These are phyloP conservation scores for Drosophila ohnishii DNA, from an alignment of 1,140 invertebrate species.

Conservation along the genomic window DNA sequence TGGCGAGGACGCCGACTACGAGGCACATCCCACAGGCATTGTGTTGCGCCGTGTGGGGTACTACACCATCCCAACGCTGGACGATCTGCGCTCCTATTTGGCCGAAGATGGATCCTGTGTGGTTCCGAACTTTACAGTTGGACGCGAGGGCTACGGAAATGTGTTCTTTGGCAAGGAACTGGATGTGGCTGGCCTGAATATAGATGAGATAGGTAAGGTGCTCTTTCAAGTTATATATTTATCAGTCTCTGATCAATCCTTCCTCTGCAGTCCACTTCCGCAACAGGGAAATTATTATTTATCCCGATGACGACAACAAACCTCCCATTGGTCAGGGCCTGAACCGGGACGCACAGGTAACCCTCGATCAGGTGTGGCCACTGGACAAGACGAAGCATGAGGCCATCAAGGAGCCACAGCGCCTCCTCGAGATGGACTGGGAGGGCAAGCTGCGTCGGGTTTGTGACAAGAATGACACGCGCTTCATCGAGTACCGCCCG, in stretches of 20 bases:
- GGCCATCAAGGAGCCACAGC: constrained; percentile 91
- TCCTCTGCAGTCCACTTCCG: constrained; percentile 86
- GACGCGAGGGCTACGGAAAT: constrained; percentile 95
- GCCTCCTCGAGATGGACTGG: constrained; percentile 92
- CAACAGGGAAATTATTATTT: constrained; percentile 90
- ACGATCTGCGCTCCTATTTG: constrained; percentile 88
- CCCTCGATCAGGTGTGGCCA: constrained; percentile 97
- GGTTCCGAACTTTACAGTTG: constrained; percentile 95
- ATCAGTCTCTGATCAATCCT: not conserved
- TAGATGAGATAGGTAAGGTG: constrained; percentile 90
- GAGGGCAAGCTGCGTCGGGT: constrained; percentile 92
- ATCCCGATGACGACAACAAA: constrained; percentile 88
- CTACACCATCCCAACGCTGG: constrained; percentile 92
- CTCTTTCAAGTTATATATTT: not conserved
- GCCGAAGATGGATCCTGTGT: constrained; percentile 91
- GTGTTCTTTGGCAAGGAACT: constrained; percentile 94
- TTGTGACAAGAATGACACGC: constrained; percentile 93
- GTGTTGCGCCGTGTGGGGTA: constrained; percentile 90
- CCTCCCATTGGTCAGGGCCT: constrained; percentile 92
- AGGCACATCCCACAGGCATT: constrained; percentile 86
- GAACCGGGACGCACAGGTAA: constrained; percentile 96
- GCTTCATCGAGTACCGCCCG: constrained; percentile 97
- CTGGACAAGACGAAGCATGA: constrained; percentile 92
- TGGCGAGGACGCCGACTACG: constrained; percentile 67
- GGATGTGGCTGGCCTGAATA: constrained; percentile 94